Conservation (phyloP, 2,797 vertebrate genomes). For the Triplophysa bombifrons region DNA sequence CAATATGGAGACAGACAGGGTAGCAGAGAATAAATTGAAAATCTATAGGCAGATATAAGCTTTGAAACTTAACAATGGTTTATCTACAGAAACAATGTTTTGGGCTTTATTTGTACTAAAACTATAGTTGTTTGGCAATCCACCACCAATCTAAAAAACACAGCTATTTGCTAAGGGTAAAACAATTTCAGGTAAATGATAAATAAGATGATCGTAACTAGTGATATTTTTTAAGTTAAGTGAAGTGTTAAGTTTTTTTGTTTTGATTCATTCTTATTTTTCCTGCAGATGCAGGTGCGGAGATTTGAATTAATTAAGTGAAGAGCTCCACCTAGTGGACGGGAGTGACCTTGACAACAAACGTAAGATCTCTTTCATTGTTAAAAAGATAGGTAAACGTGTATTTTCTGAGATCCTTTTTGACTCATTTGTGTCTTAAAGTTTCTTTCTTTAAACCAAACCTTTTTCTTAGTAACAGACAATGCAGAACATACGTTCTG, state of each 20-base stretch:
- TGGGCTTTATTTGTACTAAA: no score
- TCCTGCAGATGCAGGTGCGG: no score
- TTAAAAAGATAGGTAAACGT: not conserved
- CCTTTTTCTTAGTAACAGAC: not conserved
- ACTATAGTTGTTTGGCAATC: no score
- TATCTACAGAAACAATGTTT: no score
- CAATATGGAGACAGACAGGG: not conserved
- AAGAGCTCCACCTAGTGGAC: constrained; percentile 34
- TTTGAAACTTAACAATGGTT: no score
- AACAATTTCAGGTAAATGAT: no score
- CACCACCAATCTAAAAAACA: no score
- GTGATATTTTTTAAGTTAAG: no score
- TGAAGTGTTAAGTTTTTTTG: not conserved
- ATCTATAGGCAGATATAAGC: no score
- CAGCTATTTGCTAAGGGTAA: no score
- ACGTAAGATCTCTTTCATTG: not conserved
- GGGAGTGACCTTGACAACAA: not conserved
- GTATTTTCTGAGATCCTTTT: not conserved
- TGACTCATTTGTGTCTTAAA: not conserved
- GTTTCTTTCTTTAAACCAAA: not conserved
- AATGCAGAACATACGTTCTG: not conserved
- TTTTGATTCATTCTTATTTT: not conserved
- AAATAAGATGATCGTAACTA: no score
- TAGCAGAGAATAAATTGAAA: no score
- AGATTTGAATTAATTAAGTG: not conserved